Evolutionary conservation across 2,113 vertebrate species (phyloP).

Genomic region (Actenoides lindsayi): DNA sequence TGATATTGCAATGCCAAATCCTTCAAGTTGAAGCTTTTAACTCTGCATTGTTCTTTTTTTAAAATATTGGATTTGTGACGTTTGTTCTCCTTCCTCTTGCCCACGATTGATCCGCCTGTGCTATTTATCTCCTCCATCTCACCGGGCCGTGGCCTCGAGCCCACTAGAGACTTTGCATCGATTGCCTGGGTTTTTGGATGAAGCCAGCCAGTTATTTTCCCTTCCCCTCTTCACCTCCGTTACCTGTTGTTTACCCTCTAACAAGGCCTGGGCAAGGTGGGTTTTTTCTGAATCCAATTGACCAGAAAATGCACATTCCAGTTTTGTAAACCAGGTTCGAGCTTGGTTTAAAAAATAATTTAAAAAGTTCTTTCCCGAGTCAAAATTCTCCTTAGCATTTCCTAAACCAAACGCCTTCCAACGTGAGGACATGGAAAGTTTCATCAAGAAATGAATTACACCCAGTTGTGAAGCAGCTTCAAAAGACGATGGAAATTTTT

Average conservation of each 20-base stretch:
- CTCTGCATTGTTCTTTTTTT: slow-evolving; percentile 18
- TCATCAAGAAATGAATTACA: not conserved
- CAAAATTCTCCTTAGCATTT: not conserved
- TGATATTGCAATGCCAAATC: slow-evolving; percentile 44
- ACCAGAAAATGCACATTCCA: not conserved
- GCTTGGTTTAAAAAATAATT: not conserved
- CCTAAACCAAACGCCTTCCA: not conserved
- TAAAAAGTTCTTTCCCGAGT: not conserved
- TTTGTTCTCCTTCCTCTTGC: slow-evolving; percentile 3
- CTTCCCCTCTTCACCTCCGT: not conserved
- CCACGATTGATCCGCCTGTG: slow-evolving; percentile 9
- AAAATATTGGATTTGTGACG: slow-evolving; percentile 20
- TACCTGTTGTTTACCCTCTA: not conserved
- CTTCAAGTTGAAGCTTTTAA: slow-evolving; percentile 55
- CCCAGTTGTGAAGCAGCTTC: not conserved
- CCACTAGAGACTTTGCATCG: not conserved
- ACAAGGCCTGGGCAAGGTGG: not conserved
- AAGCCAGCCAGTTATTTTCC: slow-evolving; percentile 25
- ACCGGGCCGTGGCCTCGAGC: not conserved
- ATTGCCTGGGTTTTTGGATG: not conserved
- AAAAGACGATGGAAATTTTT: not conserved
- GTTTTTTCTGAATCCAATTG: not conserved
- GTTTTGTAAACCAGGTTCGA: fast-evolving
- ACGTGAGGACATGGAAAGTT: not conserved
- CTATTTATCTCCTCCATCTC: not conserved